phyloP scores from a whole-genome alignment of 2,888 invertebrate genomes.

The Macrophya annulata region DNA sequence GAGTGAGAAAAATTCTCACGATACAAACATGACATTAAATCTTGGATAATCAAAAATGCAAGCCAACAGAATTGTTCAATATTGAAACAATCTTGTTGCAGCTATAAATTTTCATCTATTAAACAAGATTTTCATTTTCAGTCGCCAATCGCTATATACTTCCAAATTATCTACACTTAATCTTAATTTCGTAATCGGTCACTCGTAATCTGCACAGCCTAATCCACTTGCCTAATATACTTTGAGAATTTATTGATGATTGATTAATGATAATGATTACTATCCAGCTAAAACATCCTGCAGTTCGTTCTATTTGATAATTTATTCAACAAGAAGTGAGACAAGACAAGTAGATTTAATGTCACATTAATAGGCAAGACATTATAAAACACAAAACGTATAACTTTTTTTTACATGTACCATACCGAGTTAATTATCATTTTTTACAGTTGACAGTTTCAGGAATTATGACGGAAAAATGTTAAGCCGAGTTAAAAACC shows the following conservation, averaged over 20 bases:
- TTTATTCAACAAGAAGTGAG: constrained; percentile 50
- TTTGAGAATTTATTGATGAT: constrained; percentile 51
- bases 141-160: constrained; percentile 52
- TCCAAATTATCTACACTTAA: constrained; percentile 62
- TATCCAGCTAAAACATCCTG: constrained; percentile 50
- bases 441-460: constrained; percentile 2
- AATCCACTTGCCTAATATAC: constrained; percentile 61
- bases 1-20: background rate
- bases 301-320: constrained; percentile 21
- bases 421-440: background rate
- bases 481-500: background rate
- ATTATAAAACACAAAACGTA: constrained; percentile 20
- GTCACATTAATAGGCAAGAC: constrained; percentile 2
- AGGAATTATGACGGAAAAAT: background rate
- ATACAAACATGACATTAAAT: constrained; percentile 26
- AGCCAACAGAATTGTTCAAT: constrained; percentile 5
- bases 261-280: constrained; percentile 50
- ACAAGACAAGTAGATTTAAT: constrained; percentile 27
- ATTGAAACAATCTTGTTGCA: background rate
- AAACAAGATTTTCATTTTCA: constrained; percentile 29
- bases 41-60: background rate
- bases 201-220: constrained; percentile 66
- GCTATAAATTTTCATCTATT: background rate
- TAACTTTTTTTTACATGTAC: background rate
- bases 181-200: constrained; percentile 61